Evolutionary conservation across 2,888 invertebrate species (phyloP), one percentile per base, ranked within the genome.

Genomic region (Nebria salina): DNA sequence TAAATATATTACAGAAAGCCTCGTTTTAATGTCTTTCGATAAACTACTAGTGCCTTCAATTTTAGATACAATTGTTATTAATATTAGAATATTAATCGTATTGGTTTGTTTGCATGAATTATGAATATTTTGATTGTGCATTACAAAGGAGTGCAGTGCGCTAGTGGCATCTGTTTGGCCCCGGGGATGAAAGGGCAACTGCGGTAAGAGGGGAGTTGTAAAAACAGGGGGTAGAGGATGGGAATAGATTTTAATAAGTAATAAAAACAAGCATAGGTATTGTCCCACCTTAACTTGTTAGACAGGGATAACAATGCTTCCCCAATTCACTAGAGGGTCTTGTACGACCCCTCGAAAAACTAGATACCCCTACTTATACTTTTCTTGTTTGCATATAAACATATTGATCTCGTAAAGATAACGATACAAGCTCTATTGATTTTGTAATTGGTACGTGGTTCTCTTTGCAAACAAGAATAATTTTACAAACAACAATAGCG

Each of bases 191-290:
- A 3, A 54, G 54, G 54, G 11, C 7, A 54, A 54, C 54, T 54
- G 54, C 5, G 34, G 34, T 34, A 75, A n/a, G 26, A 25, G 75
- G 66, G 79, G 70, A 4, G 75, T 64, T 75, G 54, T 42, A 68
- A 80, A 78, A 83, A 80, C 82, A 82, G 82, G 77, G 70, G 83
- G 65, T 64, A 70, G 74, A 80, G 82, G 74, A 68, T 83, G 75
- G 80, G 83, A 83, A 83, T 84, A 83, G 84, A 83, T 84, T 83
- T 84, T 84, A 84, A 84, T 84, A 84, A 84, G 83, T 84, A 84
- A 84, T 84, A 84, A 84, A 84, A 84, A 83, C 82, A 82, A 83
- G 83, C 75, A 82, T 81, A 82, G 82, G 78, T 79, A 82, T 82
- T 20, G 75, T 70, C 26, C 72, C 82, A 83, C 81, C 82, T 82